Percentiles rank a stretch among this genome's conserved stretches.
phyloP scores from a whole-genome alignment of 2,113 vertebrate species.

The Corapipo altera region DNA sequence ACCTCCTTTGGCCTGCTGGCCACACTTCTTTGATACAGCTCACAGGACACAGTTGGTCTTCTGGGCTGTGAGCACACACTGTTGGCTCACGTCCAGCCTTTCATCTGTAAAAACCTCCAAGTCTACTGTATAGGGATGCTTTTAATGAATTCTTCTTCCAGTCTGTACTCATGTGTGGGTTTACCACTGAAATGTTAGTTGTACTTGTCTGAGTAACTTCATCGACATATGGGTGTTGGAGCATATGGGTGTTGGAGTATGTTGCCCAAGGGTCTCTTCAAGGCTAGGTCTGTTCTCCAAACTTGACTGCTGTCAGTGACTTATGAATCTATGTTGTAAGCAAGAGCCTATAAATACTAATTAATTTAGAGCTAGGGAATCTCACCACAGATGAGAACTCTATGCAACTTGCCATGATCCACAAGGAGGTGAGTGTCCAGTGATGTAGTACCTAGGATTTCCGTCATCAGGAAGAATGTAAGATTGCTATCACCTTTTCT shows the following conservation, averaged over 20 bases:
- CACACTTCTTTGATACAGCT: background rate
- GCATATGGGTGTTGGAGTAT: background rate
- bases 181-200: background rate
- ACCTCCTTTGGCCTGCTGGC: background rate
- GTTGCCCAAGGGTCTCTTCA: background rate
- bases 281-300: background rate
- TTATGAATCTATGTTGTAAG: background rate
- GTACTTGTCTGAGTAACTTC: background rate
- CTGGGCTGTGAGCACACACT: background rate
- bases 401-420: background rate
- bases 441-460: background rate
- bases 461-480: background rate
- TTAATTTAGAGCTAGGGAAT: background rate
- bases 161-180: background rate
- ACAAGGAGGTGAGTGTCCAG: accelerated
- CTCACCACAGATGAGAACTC: background rate
- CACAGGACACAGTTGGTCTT: background rate
- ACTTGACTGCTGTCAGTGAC: background rate
- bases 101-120: background rate
- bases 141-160: background rate
- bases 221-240: background rate
- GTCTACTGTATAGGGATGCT: background rate
- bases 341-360: background rate
- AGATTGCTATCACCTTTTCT: background rate
- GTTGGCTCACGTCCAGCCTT: background rate